Evolutionary conservation across 2,888 invertebrate genomes (phyloP), one percentile per base, ranked within the genome.

Genomic region (Zaprionus bogoriensis): DNA sequence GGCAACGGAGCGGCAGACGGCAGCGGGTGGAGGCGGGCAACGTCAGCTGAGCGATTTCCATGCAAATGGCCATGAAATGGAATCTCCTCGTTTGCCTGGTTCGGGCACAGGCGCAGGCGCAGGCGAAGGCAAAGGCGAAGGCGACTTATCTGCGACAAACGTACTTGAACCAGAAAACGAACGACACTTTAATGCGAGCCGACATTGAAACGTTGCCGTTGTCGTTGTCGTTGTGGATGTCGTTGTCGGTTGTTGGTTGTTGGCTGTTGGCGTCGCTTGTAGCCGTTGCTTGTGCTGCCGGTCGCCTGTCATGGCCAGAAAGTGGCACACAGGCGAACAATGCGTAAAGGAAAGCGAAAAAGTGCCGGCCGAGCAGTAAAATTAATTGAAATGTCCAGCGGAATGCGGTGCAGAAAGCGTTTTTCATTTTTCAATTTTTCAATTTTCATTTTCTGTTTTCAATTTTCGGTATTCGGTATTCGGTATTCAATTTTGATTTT

Each of bases 111-210:
- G 17, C 25, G n/a, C 2, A 22, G 42, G 41, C 23, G 53, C 30
- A 52, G 60, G 60, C 73, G 14, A 3, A 6, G 14, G 32, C 30
- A 6, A 17, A 17, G 41, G 32, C 9, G 57, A 48, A 46, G 59
- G 46, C 68, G 54, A 72, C 71, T 74, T 74, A 71, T 67, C 74
- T 70, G 74, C 67, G 71, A 63, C 76, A 77, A 86, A 87, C 89
- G 88, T 88, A 88, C 89, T 88, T 88, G 89, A 88, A 88, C 87
- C 89, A 88, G 87, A 88, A 87, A 87, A 71, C 85, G 76, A 81
- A 71, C 87, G 88, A 88, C 87, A 86, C 87, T 85, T 87, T 86
- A 87, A 87, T 87, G 80, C 86, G 74, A 87, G 78, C 78, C 88
- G 87, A 88, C 87, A 87, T 87, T 80, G 85, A 82, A 87, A 80